A percentile compares a stretch with the other conserved stretches of the same genome.
Conservation (phyloP, 2,797 vertebrate species). For the Anisognathus igniventris region DNA sequence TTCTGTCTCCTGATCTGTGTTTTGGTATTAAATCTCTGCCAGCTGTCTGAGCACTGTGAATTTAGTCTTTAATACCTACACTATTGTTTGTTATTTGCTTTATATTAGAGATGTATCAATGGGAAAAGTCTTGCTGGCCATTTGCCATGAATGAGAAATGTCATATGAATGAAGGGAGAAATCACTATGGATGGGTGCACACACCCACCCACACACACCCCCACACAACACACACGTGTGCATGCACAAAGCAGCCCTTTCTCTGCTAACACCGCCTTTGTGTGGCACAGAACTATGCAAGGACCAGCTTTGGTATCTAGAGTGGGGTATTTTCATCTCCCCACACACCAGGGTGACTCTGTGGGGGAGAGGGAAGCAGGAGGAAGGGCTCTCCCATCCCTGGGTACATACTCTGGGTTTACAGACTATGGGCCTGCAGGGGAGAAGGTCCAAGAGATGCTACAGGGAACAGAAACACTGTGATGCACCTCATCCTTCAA, state of each 20-base stretch:
- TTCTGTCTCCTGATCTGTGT: neutral
- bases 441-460: neutral
- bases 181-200: rapidly evolving
- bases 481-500: neutral
- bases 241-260: neutral
- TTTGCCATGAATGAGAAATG: neutral
- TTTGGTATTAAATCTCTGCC: neutral
- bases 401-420: neutral
- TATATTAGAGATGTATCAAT: neutral
- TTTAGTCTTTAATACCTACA: neutral
- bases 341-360: rapidly evolving
- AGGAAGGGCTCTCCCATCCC: neutral
- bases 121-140: neutral
- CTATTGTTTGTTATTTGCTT: neutral
- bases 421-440: rapidly evolving
- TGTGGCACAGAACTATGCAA: neutral
- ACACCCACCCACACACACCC: rapidly evolving
- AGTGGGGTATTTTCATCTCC: neutral
- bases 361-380: neutral
- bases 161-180: neutral
- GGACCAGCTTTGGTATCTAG: neutral
- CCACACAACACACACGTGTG: rapidly evolving
- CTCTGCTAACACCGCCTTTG: neutral
- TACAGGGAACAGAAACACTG: neutral
- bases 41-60: neutral